Base-by-base conservation (phyloP, 2,113 vertebrate species). In the Bothrops jararaca region DNA sequence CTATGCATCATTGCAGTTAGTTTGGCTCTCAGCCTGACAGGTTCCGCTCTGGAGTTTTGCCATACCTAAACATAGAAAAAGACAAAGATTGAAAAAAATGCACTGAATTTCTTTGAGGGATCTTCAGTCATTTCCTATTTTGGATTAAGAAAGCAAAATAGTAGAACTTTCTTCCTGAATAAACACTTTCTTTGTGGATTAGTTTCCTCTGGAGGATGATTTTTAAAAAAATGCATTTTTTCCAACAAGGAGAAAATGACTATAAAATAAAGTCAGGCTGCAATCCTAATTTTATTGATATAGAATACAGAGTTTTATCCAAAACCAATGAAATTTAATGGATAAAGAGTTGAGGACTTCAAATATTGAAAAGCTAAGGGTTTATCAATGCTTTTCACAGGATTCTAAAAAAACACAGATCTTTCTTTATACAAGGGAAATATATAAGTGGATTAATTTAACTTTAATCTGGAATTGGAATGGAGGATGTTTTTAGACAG, bases 111-210 rank as follows among this genome's bases (percentile, higher is more conserved):
- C 90, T 60, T 60, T 64, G 50, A 89, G 90, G 23, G 69, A 88
- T 92, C 86, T 89, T 91, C 29, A 23, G 89, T 91, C 15, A 18
- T 88, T 92, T 92, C 86, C 89, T 56, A 56, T 34, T 86, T 88
- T 15, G 86, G n/a, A 12, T 89, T 85, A 54, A 69, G 53, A 74
- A 85, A 54, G 45, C 86, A 92, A 90, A 91, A 85, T 91, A 86
- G 60, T 64, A 88, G 3, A 91, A 60, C 34, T 48, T 45, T 29
- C 88, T 94, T 92, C 86, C 86, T 64, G 89, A 86, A 56, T 88
- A 92, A 94, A 92, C 64, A 45, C 69, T 91, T 93, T 90, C 74
- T 90, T 89, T 91, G 86, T 86, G 85, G 53, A 80, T 42, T 26
- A 45, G 85, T 86, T 45, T 52, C 91, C 89, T 89, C 64, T 86